A percentile compares a stretch with the other conserved stretches of the same genome.
Evolutionary conservation across 2,888 invertebrate species (phyloP).

Genomic region (Amblyjoppa fuscipennis): DNA sequence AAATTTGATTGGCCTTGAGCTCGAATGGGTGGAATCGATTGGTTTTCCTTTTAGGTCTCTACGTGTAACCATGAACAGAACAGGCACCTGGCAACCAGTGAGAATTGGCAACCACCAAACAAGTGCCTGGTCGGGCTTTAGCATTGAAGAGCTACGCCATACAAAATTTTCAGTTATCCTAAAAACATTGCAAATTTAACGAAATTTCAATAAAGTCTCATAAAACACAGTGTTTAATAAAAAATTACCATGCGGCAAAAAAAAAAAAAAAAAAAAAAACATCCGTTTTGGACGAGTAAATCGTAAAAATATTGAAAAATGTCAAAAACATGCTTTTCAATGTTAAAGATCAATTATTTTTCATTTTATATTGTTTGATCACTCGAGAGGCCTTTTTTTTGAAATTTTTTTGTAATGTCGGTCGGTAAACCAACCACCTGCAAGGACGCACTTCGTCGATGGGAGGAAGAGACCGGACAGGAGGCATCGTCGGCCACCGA

Average conservation of each 20-base stretch:
- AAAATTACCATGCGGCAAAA: not conserved
- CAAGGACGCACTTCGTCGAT: slow-evolving; percentile 94
- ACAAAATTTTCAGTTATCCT: slow-evolving; percentile 1
- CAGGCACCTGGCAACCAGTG: slow-evolving; percentile 57
- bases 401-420: slow-evolving; percentile 56
- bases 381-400: not conserved
- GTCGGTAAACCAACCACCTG: slow-evolving; percentile 90
- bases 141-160: slow-evolving; percentile 4
- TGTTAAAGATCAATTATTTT: not conserved
- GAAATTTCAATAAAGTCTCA: not conserved
- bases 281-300: not conserved
- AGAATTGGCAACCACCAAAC: slow-evolving; percentile 59
- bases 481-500: slow-evolving; percentile 90
- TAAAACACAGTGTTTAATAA: not conserved
- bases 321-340: not conserved
- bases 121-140: slow-evolving; percentile 13
- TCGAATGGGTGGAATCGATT: slow-evolving; percentile 43
- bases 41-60: not conserved
- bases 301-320: not conserved
- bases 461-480: slow-evolving; percentile 92
- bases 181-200: not conserved
- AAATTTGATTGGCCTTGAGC: not conserved
- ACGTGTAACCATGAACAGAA: slow-evolving; percentile 12
- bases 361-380: not conserved
- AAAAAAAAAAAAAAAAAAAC: not conserved